Evolutionary conservation across 2,888 invertebrate genomes (phyloP).

Genomic region (Philaethria dido): DNA sequence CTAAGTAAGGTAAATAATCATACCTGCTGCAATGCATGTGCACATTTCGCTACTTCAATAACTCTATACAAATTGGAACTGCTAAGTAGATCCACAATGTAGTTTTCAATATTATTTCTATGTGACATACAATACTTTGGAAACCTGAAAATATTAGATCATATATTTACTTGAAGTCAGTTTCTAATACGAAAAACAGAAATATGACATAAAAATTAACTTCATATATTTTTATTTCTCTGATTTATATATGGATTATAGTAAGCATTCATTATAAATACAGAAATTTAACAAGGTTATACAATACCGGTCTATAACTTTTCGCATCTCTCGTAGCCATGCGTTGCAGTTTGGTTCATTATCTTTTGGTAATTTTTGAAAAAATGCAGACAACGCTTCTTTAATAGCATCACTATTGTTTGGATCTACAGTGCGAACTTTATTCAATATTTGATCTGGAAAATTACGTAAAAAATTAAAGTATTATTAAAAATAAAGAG

Average conservation of each 20-base stretch:
- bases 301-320: conserved; percentile 68
- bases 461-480: conserved; percentile 35
- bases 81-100: conserved; percentile 59
- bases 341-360: conserved; percentile 53
- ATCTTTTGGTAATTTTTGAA: conserved; percentile 63
- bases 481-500: not conserved
- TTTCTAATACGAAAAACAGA: not conserved
- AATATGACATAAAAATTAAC: too few relatives aligned
- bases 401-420: conserved; percentile 72
- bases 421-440: conserved; percentile 65
- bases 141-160: conserved; percentile 53
- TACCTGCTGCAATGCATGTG: conserved; percentile 73
- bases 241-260: too few relatives aligned
- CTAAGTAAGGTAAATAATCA: not conserved
- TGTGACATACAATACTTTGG: conserved; percentile 73
- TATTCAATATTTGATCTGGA: conserved; percentile 69
- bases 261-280: not conserved
- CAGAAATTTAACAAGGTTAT: conserved; percentile 51
- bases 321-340: conserved; percentile 64
- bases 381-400: conserved; percentile 61
- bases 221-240: too few relatives aligned
- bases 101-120: conserved; percentile 62
- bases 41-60: conserved; percentile 73
- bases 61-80: conserved; percentile 62
- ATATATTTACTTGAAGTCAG: not conserved